Evolutionary conservation across 2,888 invertebrate species (phyloP).

Genomic region (Phyto melanocephala): DNA sequence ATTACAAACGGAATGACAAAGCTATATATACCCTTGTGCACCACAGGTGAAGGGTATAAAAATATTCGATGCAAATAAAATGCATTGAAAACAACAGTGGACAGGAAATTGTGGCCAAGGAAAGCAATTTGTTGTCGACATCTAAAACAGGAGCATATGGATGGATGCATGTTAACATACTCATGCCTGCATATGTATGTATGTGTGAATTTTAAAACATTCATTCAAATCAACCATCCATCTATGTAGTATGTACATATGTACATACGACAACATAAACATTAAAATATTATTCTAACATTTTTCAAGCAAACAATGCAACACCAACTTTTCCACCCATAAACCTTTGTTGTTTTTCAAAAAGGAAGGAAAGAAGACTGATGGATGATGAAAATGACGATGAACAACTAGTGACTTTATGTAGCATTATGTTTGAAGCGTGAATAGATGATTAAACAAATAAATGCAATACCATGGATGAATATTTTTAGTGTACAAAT

Average conservation of each 20-base stretch:
- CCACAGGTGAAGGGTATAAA: too few species aligned
- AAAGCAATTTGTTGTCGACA: slow-evolving; percentile 60
- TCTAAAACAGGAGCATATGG: slow-evolving; percentile 54
- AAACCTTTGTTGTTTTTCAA: too few species aligned
- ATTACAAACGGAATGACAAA: too few species aligned
- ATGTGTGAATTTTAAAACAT: slow-evolving; percentile 38
- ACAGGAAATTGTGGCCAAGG: slow-evolving; percentile 57
- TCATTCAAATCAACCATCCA: slow-evolving; percentile 36
- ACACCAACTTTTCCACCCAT: slow-evolving; percentile 13
- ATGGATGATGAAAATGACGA: background rate
- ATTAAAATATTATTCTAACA: slow-evolving; percentile 42
- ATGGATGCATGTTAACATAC: too few species aligned
- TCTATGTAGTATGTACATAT: background rate
- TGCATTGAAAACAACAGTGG: slow-evolving; percentile 42
- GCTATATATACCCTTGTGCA: too few species aligned
- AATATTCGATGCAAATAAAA: slow-evolving; percentile 3
- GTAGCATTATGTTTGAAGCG: slow-evolving; percentile 59
- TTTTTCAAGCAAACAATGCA: slow-evolving; percentile 13
- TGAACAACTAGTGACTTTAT: slow-evolving; percentile 36
- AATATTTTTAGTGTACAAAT: slow-evolving; percentile 29
- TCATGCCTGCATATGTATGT: too few species aligned
- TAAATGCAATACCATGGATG: slow-evolving; percentile 9
- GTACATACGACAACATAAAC: slow-evolving; percentile 4
- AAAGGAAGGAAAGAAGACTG: too few species aligned
- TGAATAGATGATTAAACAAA: slow-evolving; percentile 64